These are phyloP conservation scores for Cardiocondyla obscurior DNA, from an alignment of 1,140 invertebrate species.

Conservation along the genomic window DNA sequence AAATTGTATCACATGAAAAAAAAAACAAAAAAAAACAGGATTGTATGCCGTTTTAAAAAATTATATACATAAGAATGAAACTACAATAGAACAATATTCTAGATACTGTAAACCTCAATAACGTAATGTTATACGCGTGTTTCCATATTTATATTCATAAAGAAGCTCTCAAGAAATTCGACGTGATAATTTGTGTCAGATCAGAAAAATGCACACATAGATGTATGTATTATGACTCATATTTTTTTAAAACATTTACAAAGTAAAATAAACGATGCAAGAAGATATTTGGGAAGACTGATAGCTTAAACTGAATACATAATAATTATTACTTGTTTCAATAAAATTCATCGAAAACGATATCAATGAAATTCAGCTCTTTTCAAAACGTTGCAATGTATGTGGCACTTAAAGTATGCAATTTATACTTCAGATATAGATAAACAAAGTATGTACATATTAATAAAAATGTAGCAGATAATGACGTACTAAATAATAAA, in stretches of 20 bases:
- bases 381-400: too few species aligned
- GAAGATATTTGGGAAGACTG: constrained; percentile 63
- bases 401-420: too few species aligned
- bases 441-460: too few species aligned
- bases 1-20: background rate
- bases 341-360: too few species aligned
- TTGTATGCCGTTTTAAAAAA: background rate
- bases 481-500: too few species aligned
- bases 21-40: background rate
- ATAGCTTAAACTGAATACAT: constrained; percentile 54
- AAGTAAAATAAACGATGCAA: constrained; percentile 49
- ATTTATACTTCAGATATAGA: too few species aligned
- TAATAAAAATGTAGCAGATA: too few species aligned
- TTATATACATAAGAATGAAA: constrained; percentile 24
- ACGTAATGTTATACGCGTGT: constrained; percentile 54
- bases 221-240: background rate
- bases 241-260: constrained; percentile 63
- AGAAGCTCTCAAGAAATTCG: constrained; percentile 30
- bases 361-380: too few species aligned
- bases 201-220: background rate
- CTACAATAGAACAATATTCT: constrained; percentile 47
- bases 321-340: constrained; percentile 50
- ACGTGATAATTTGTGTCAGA: constrained; percentile 26
- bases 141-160: constrained; percentile 63
- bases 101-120: constrained; percentile 23